Percentiles rank a stretch among this genome's conserved stretches.
phyloP scores from a whole-genome alignment of 2,797 vertebrate genomes.

The Ataeniobius toweri region DNA sequence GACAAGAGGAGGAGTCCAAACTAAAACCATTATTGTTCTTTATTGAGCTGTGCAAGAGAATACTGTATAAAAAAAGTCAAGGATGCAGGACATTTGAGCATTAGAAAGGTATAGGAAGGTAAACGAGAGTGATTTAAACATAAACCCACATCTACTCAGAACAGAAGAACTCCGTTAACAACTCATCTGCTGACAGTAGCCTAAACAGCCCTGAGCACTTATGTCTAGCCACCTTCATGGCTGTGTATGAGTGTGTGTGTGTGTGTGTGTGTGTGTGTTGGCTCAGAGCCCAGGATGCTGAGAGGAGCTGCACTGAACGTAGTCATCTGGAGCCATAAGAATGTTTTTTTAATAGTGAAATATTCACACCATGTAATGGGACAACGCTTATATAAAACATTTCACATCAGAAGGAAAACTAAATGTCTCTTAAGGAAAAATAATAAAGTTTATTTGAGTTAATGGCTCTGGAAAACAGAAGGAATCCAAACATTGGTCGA shows the following conservation, averaged over 20 bases:
- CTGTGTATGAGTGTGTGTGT: constrained; percentile 15
- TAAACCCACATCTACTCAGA: constrained; percentile 51
- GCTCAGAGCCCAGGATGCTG: constrained; percentile 54
- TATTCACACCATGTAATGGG: constrained; percentile 17
- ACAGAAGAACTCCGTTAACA: constrained; percentile 35
- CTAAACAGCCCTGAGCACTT: constrained; percentile 46
- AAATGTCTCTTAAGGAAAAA: constrained; percentile 2
- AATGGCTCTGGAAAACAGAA: constrained; percentile 3
- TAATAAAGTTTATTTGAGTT: constrained; percentile 9
- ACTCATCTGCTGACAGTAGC: constrained; percentile 51
- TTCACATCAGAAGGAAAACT: constrained; percentile 1
- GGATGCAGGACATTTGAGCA: constrained; percentile 14
- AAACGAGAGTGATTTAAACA: constrained; percentile 24
- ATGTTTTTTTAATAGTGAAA: constrained; percentile 35
- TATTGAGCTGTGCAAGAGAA: background rate
- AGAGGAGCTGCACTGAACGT: constrained; percentile 56
- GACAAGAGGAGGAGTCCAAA: background rate
- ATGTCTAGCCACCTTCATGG: constrained; percentile 40
- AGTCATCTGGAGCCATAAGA: constrained; percentile 51
- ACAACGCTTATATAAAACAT: constrained; percentile 11
- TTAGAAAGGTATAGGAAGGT: constrained; percentile 28
- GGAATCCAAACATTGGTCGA: background rate
- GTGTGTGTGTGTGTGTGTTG: background rate
- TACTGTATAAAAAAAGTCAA: constrained; percentile 12
- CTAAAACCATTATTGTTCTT: constrained; percentile 7